A percentile compares a stretch with the other conserved stretches of the same genome.
Conservation (phyloP, 1,140 invertebrate species). For the Plectrocnemia conspersa region DNA sequence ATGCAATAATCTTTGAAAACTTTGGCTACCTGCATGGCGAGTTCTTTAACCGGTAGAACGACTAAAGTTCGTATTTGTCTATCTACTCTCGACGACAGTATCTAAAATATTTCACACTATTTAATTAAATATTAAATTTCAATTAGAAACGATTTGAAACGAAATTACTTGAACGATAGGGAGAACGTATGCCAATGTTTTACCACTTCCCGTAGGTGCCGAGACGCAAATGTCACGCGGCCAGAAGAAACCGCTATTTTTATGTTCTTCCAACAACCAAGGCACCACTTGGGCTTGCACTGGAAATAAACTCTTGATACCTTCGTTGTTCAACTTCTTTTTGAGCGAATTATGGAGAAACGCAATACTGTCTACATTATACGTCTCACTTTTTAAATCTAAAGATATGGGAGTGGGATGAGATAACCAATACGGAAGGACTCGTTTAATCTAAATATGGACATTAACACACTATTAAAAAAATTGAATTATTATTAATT, state of each 20-base stretch:
- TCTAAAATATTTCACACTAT: slow-evolving; percentile 17
- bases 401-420: slow-evolving; percentile 71
- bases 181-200: slow-evolving; percentile 91
- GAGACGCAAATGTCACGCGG: slow-evolving; percentile 92
- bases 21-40: slow-evolving; percentile 83
- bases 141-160: slow-evolving; percentile 9
- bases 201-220: slow-evolving; percentile 96
- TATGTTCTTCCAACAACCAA: slow-evolving; percentile 64
- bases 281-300: slow-evolving; percentile 85
- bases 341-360: slow-evolving; percentile 61
- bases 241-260: slow-evolving; percentile 57
- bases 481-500: slow-evolving; percentile 15
- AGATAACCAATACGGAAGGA: slow-evolving; percentile 82
- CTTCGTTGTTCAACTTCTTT: slow-evolving; percentile 63
- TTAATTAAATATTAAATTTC: slow-evolving; percentile 23
- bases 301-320: slow-evolving; percentile 76
- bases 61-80: slow-evolving; percentile 75
- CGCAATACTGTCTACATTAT: slow-evolving; percentile 55
- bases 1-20: slow-evolving; percentile 73
- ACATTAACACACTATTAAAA: slow-evolving; percentile 10
- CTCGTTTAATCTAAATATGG: slow-evolving; percentile 56
- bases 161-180: slow-evolving; percentile 86
- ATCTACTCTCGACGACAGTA: slow-evolving; percentile 41
- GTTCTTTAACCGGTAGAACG: slow-evolving; percentile 86
- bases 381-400: slow-evolving; percentile 60